These are phyloP conservation scores for Bujurquina vittata DNA, from an alignment of 2,113 vertebrate genomes.

Conservation along the genomic window DNA sequence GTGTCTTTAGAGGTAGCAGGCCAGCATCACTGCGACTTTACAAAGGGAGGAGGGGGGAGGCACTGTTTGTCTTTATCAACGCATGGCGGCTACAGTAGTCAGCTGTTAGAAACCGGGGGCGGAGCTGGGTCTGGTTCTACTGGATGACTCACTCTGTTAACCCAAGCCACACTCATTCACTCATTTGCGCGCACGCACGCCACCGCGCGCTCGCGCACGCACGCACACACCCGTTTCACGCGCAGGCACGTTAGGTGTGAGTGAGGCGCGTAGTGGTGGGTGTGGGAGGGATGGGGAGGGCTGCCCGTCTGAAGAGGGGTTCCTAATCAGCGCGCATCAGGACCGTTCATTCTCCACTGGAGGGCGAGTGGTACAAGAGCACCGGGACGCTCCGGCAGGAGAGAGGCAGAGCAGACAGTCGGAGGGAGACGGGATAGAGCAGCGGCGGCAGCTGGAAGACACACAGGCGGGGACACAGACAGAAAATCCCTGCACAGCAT, in stretches of 20 bases:
- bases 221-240: constrained; percentile 8
- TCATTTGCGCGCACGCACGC: neutral
- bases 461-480: neutral
- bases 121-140: constrained; percentile 61
- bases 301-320: constrained; percentile 47
- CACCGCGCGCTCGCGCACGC: neutral
- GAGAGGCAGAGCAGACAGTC: constrained; percentile 7
- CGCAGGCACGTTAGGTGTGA: constrained; percentile 35
- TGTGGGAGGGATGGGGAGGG: neutral
- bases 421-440: constrained; percentile 54
- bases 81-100: constrained; percentile 66
- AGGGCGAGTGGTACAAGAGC: constrained; percentile 77
- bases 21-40: neutral
- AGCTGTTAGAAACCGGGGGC: constrained; percentile 63
- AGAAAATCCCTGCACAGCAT: constrained; percentile 62
- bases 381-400: constrained; percentile 62
- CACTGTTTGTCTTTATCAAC: constrained; percentile 47
- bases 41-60: constrained; percentile 10
- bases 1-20: neutral
- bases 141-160: constrained; percentile 77
- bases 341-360: constrained; percentile 76
- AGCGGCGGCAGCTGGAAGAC: constrained; percentile 57
- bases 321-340: constrained; percentile 65
- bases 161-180: constrained; percentile 49
- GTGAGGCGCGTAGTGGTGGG: neutral